Evolutionary conservation across 2,113 vertebrate species (phyloP).

Genomic region (Cathartes aura): DNA sequence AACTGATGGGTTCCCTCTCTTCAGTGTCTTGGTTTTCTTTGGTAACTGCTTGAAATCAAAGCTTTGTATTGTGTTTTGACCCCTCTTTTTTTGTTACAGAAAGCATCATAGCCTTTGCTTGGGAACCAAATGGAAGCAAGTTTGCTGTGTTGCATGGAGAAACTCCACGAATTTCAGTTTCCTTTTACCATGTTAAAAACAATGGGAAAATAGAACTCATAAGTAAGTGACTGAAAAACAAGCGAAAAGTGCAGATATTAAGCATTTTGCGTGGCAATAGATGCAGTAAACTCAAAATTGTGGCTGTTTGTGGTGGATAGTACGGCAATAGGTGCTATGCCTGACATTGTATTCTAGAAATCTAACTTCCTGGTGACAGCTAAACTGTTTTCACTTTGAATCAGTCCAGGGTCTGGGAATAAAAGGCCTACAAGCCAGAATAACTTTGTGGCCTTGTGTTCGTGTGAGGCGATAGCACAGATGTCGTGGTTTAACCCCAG

Average conservation of each 20-base stretch:
- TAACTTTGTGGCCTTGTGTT: neutral
- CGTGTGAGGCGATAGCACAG: neutral
- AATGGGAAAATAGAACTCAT: constrained; percentile 97
- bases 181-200: constrained; percentile 98
- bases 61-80: neutral
- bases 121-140: constrained; percentile 98
- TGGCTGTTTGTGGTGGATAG: neutral
- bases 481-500: too few relatives aligned
- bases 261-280: neutral
- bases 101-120: constrained; percentile 96
- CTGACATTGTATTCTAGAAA: neutral
- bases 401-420: neutral
- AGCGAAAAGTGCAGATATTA: neutral
- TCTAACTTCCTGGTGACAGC: neutral
- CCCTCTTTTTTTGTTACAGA: constrained; percentile 71
- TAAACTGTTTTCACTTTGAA: neutral
- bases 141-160: constrained; percentile 97
- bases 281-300: neutral
- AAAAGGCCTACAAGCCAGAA: neutral
- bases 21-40: neutral
- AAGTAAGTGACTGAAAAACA: constrained; percentile 81
- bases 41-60: neutral
- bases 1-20: neutral
- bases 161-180: constrained; percentile 89
- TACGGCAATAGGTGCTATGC: neutral